These are phyloP conservation scores for Psilopsiagon aurifrons DNA, from an alignment of 2,113 vertebrate genomes.

Conservation along the genomic window DNA sequence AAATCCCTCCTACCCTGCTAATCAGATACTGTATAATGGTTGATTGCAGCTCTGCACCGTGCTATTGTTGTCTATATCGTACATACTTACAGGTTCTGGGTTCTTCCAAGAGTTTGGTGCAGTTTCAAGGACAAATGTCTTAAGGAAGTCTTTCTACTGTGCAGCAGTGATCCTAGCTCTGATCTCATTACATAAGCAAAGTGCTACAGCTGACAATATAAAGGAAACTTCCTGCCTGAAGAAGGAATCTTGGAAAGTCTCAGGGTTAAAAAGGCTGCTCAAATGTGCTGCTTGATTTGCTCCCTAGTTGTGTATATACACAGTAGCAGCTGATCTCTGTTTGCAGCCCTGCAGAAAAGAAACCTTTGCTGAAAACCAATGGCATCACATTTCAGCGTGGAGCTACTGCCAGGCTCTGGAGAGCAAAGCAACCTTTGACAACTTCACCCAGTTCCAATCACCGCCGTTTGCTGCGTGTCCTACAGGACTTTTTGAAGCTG, in stretches of 20 bases:
- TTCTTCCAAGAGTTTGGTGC: slow-evolving; percentile 98
- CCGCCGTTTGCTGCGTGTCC: slow-evolving; percentile 33
- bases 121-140: slow-evolving; percentile 98
- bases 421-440: slow-evolving; percentile 80
- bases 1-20: slow-evolving; percentile 68
- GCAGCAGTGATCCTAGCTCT: slow-evolving; percentile 85
- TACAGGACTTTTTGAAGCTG: not conserved
- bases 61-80: slow-evolving; percentile 80
- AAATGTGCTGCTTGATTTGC: slow-evolving; percentile 79
- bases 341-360: slow-evolving; percentile 88
- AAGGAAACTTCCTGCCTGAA: slow-evolving; percentile 78
- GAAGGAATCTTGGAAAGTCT: slow-evolving; percentile 82
- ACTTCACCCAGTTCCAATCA: slow-evolving; percentile 72
- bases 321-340: slow-evolving; percentile 83
- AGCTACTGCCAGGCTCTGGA: slow-evolving; percentile 84
- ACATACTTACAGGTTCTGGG: slow-evolving; percentile 94
- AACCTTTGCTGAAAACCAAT: slow-evolving; percentile 85
- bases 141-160: slow-evolving; percentile 85
- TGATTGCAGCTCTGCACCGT: slow-evolving; percentile 82
- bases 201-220: slow-evolving; percentile 76
- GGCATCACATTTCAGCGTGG: slow-evolving; percentile 88
- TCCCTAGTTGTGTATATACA: slow-evolving; percentile 81
- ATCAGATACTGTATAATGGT: slow-evolving; percentile 75
- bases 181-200: slow-evolving; percentile 81
- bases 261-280: slow-evolving; percentile 79